A percentile compares a stretch with the other conserved stretches of the same genome.
Evolutionary conservation across 64 coral and sea anemone genomes (phyloP).

Genomic region (Catalaphyllia jardinei): DNA sequence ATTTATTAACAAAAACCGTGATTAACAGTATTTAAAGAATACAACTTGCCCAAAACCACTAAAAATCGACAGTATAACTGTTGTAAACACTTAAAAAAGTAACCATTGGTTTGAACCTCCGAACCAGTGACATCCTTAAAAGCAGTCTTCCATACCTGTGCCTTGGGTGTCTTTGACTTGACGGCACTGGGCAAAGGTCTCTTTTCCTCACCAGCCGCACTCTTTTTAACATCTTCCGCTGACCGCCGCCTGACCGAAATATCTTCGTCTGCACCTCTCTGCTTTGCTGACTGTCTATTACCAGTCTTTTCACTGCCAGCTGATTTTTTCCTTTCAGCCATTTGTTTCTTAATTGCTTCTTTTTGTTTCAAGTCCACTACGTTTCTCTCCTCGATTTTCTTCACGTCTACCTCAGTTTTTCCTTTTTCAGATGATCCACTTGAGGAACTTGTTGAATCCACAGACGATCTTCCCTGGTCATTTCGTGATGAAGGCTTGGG

Average conservation of each 20-base stretch:
- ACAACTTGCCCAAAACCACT: too few species aligned
- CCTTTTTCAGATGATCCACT: slow-evolving; percentile 66
- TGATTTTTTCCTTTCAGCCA: slow-evolving; percentile 70
- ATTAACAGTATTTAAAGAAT: too few species aligned
- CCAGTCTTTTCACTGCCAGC: slow-evolving; percentile 13
- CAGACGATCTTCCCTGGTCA: slow-evolving; percentile 63
- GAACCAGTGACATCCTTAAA: not conserved
- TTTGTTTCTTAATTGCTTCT: slow-evolving; percentile 69
- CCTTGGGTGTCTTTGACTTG: slow-evolving; percentile 4
- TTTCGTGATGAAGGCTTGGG: slow-evolving; percentile 36
- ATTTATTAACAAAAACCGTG: too few species aligned
- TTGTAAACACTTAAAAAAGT: too few species aligned
- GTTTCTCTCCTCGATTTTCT: slow-evolving; percentile 31
- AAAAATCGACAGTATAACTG: too few species aligned
- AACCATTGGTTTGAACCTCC: too few species aligned
- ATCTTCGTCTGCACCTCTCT: not conserved
- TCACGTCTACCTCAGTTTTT: slow-evolving; percentile 46
- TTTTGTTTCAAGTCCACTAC: slow-evolving; percentile 9
- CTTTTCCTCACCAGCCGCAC: slow-evolving; percentile 11
- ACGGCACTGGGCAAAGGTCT: not conserved
- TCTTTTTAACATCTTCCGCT: slow-evolving; percentile 13
- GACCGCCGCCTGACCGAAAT: not conserved
- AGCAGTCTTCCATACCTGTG: not conserved
- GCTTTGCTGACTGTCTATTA: slow-evolving; percentile 18
- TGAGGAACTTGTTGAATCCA: slow-evolving; percentile 73